Base-by-base conservation (phyloP, 1,140 invertebrate species). In the Lasaia peninsularis region DNA sequence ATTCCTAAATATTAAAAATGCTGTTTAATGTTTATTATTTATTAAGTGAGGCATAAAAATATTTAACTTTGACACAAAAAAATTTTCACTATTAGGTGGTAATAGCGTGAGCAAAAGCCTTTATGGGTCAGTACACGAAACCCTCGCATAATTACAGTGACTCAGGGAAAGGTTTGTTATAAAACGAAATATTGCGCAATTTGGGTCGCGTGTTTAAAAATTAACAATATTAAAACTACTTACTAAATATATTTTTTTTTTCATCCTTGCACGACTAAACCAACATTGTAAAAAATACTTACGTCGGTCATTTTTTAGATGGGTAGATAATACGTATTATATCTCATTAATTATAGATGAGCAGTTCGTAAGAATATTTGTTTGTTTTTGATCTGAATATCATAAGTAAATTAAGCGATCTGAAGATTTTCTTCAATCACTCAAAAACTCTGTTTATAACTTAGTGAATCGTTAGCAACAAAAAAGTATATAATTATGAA, bases 131-230 rank as follows among this genome's bases (percentile, higher is more conserved):
- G 35, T 12, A 35, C 52, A 54, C 52, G 52, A 37, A 54, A 54
- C 52, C 11, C n/a, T 50, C 18, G 52, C 52, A 18, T 54, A 54
- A 37, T 54, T 37, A 54, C 52, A 21, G 7, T 54, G 52, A 37
- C 14, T 54, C 52, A 40, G 34, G 33, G 21, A 52, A 31, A 35
- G 16, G 34, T 54, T 54, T 54, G 18, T 37, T 24, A 40, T 12
- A 37, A 24, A 37, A 37, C 35, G 12, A 37, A 16, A 37, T 37
- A 37, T 14, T 7, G 12, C 35, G 35, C 10, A 37, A 37, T 14
- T 37, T 37, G 12, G 35, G 12, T 37, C 12, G 35, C 35, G 14
- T 40, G 35, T 40, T 40, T 16, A 40, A 40, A 16, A 16, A 14
- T 16, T 16, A 40, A 12, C 14, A 14, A 14, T n/a, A 16, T 37